phyloP scores from a whole-genome alignment of 2,888 invertebrate genomes.

The Eugnorisma glareosa region DNA sequence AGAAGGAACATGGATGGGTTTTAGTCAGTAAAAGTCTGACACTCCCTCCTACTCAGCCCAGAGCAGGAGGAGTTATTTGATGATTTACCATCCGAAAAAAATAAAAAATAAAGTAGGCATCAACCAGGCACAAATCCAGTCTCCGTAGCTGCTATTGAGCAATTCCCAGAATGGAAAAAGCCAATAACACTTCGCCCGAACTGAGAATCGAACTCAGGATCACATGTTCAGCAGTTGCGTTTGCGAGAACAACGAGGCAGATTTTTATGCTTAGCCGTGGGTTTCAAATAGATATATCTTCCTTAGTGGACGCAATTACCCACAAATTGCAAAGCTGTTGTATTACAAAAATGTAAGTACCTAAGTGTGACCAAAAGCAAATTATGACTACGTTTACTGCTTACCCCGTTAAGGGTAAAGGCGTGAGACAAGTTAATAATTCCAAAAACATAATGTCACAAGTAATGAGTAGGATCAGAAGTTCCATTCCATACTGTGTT shows the following conservation, averaged over 20 bases:
- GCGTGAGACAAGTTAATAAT: constrained; percentile 60
- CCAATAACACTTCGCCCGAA: background rate
- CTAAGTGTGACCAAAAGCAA: constrained; percentile 12
- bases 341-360: background rate
- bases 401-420: constrained; percentile 41
- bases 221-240: background rate
- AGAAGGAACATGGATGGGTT: no score
- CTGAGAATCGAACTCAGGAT: background rate
- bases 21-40: no score
- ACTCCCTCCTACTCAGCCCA: no score
- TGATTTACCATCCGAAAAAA: no score
- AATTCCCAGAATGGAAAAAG: no score
- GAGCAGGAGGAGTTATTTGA: no score
- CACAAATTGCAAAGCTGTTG: background rate
- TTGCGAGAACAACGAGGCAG: background rate
- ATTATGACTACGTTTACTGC: constrained; percentile 33
- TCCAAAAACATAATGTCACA: constrained; percentile 17
- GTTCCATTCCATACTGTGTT: constrained; percentile 6
- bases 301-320: background rate
- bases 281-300: background rate
- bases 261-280: background rate
- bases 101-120: no score
- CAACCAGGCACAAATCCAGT: background rate
- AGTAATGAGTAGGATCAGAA: constrained; percentile 11
- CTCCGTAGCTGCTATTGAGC: background rate